Base-by-base conservation (phyloP, 2,888 invertebrate species). In the Nephrotoma flavescens region DNA sequence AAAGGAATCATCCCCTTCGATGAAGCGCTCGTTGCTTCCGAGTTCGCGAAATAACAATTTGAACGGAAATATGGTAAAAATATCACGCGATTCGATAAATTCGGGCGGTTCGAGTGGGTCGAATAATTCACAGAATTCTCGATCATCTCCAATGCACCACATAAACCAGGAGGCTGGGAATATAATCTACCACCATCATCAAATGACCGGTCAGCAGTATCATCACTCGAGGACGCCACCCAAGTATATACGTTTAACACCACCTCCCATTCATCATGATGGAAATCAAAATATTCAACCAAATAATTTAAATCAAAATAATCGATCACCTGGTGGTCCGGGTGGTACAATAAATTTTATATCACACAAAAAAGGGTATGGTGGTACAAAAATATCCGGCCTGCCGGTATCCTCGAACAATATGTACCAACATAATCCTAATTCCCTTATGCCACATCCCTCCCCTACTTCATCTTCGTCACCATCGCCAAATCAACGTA, bases 201-300 rank as follows among this genome's bases (percentile, higher is more conserved):
- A 87, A 15, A 47, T 86, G 41, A 41, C 7, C 4, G 45, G 83
- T 6, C 85, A 86, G 71, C 41, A 47, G 31, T 71, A 44, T 57
- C 87, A 86, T 9, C 88, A 88, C 86, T 87, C 88, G 9, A 87
- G 88, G 87, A 88, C 88, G 7, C 88, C 89, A 15, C 88, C 88
- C 57, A 88, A 89, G 85, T 88, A 87, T 87, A 86, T 88, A 41
- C 88, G 87, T n/a, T 88, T 87, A 83, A 87, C 86, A 42, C 86
- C 87, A 31, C 87, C 85, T 9, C 44, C 87, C 19, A 86, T 57
- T 52, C 41, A 85, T 45, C 42, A 85, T 85, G 19, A 85, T 19
- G 11, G 4, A 31, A 84, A 84, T 84, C 84, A 84, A 31, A 84
- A 84, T 84, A 84, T 42, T 57, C 86, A 86, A 42, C 87, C 87